Percentiles rank a stretch among this genome's conserved stretches.
Conservation (phyloP, 1,140 invertebrate genomes). For the Drosophila simulans region DNA sequence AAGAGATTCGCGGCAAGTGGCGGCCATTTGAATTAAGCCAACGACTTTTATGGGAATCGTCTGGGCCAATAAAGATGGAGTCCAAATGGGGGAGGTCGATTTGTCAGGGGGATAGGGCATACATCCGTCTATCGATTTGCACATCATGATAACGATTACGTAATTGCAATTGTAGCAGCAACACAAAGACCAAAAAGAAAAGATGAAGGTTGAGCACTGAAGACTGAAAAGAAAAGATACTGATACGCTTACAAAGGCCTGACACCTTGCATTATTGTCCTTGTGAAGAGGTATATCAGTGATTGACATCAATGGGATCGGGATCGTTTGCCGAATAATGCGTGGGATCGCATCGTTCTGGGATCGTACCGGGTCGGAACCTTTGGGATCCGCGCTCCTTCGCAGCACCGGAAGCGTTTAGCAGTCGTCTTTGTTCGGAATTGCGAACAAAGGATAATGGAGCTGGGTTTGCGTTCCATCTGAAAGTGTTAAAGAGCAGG, state of each 20-base stretch:
- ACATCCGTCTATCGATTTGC: conserved; percentile 71
- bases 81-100: conserved; percentile 9
- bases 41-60: conserved; percentile 60
- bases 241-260: conserved; percentile 34
- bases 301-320: conserved; percentile 59
- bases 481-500: conserved; percentile 76
- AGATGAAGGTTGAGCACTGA: conserved; percentile 19
- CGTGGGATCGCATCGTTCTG: conserved; percentile 59
- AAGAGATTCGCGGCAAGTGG: conserved; percentile 39
- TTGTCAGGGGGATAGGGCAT: conserved; percentile 4
- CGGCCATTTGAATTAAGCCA: conserved; percentile 76
- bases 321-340: conserved; percentile 37
- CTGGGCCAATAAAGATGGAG: conserved; percentile 56
- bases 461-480: conserved; percentile 7
- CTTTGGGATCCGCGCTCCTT: not conserved
- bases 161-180: conserved; percentile 73
- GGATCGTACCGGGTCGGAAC: conserved; percentile 4
- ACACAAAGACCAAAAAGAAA: conserved; percentile 17
- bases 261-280: conserved; percentile 48
- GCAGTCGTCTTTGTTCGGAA: conserved; percentile 34
- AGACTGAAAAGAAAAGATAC: conserved; percentile 38
- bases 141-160: conserved; percentile 63
- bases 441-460: conserved; percentile 21
- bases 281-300: conserved; percentile 32
- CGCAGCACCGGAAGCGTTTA: conserved; percentile 70